Evolutionary conservation across 2,888 invertebrate genomes (phyloP), one percentile per base, ranked within the genome.

Genomic region (Microplitis deprimator): DNA sequence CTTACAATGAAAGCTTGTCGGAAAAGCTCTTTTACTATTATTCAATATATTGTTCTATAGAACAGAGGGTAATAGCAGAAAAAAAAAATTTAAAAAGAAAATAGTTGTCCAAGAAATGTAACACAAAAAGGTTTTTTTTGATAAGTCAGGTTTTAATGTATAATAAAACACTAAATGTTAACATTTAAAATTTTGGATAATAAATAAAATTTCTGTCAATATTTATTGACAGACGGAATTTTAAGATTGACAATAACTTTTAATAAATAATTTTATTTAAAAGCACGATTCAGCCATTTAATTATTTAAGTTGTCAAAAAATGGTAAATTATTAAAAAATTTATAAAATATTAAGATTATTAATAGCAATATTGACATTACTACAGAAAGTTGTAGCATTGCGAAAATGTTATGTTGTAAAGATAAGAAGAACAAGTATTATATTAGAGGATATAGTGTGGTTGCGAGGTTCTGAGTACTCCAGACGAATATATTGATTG

Each of bases 401-500:
- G 50, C 20, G n/a, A 16, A 62, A 62, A 62, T 62, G 41, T 50
- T 50, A 50, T 50, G 1, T 50, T 5, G 50, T 13, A 65, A 65
- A 41, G 20, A 72, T 62, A 65, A 65, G 7, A 29, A 73, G 16
- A 65, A 65, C 17, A 64, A 65, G 64, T 73, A 67, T 74, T 67
- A 41, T 39, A 38, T 13, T 59, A 67, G 29, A 68, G 68, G 41
- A 38, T 67, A 41, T 61, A 41, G 50, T 17, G 40, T 60, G 61
- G 39, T 38, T 67, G 68, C 59, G 72, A 67, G 72, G 39, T 38
- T 67, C 61, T 60, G 64, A 67, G 72, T 72, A 50, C 76, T 72
- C 69, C 77, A 80, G 79, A 81, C 81, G 76, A 77, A 79, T 79
- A 79, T 79, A 77, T 79, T 78, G 81, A 81, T 79, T 78, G 77